Base-by-base conservation (phyloP, 1,140 invertebrate genomes). In the Wiebesia pumilae region DNA sequence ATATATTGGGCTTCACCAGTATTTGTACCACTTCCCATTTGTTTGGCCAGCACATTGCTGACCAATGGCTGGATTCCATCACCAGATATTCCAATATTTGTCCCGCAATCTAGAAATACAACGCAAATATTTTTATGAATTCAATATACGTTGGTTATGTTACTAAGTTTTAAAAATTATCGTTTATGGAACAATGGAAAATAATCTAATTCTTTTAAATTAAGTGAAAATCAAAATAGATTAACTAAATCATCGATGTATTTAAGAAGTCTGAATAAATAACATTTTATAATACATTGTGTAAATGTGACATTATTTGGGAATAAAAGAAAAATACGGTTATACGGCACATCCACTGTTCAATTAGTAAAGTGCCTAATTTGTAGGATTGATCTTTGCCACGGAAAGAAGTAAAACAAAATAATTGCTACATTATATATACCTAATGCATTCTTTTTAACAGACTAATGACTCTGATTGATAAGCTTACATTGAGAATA, bases 11-110 rank as follows among this genome's bases (percentile, higher is more conserved):
- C 95, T 90, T 93, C 92, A 19, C 92, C 91, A 65, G 79, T 78
- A 47, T 82, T 82, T 96, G 97, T 95, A 96, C 96, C 91, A 89
- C 96, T 96, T 88, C 96, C 96, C 84, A 97, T 96, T 92, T 97
- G 97, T 93, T 97, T 97, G 89, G 95, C 96, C 86, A 97, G 95
- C 51, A 97, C 96, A 93, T 97, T 97, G 88, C 96, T 96, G 30
- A 96, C 95, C 89, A 97, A 90, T 35, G 96, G 96, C 90, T 97
- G 96, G 27, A 96, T 95, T 88, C 95, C 95, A 87, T 96, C 95
- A 54, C 94, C 90, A 67, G 93, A 91, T 86, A 93, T 90, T 43
- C 89, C 89, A 65, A 91, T 89, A 87, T 91, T 92, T n/a, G 90
- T 88, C 43, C 89, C 87, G 67, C 91, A 93, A 87, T 93, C 92